These are phyloP conservation scores for Chlorocebus sabaeus DNA, from an alignment of 2,113 vertebrate species.

Conservation along the genomic window DNA sequence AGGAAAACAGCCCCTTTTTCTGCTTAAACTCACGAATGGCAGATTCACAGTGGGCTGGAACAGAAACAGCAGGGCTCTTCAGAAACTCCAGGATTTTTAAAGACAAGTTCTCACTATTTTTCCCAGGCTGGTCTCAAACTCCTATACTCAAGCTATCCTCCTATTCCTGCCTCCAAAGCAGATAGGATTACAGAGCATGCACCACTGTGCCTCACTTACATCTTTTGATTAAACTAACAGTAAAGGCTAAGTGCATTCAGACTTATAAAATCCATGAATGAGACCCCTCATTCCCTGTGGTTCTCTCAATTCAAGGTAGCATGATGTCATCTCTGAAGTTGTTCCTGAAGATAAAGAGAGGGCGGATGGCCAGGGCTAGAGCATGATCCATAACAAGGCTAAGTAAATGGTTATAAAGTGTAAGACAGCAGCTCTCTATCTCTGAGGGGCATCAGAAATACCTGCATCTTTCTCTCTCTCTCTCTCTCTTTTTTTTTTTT, in stretches of 20 bases:
- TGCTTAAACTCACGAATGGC: neutral
- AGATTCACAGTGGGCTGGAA: neutral
- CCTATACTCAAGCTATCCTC: neutral
- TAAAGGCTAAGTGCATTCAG: neutral
- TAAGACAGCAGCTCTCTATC: neutral
- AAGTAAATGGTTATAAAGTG: neutral
- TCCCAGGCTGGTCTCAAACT: neutral
- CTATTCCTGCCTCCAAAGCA: neutral
- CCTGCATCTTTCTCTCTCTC: neutral
- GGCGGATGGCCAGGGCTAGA: neutral
- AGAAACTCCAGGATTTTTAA: neutral
- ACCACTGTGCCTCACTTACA: neutral
- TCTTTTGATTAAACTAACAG: neutral
- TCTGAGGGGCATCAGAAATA: neutral
- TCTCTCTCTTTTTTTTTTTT: accelerated
- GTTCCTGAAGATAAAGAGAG: neutral
- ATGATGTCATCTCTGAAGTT: neutral
- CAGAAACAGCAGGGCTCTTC: neutral
- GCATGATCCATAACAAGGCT: neutral
- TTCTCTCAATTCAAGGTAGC: neutral
- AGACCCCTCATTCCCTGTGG: neutral
- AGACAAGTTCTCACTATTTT: neutral
- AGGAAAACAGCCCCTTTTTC: neutral
- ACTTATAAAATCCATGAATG: neutral
- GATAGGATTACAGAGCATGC: neutral